Percentiles rank a stretch among this genome's conserved stretches.
These are phyloP conservation scores for Drosophila insularis DNA, from an alignment of 1,140 invertebrate species.

Conservation along the genomic window DNA sequence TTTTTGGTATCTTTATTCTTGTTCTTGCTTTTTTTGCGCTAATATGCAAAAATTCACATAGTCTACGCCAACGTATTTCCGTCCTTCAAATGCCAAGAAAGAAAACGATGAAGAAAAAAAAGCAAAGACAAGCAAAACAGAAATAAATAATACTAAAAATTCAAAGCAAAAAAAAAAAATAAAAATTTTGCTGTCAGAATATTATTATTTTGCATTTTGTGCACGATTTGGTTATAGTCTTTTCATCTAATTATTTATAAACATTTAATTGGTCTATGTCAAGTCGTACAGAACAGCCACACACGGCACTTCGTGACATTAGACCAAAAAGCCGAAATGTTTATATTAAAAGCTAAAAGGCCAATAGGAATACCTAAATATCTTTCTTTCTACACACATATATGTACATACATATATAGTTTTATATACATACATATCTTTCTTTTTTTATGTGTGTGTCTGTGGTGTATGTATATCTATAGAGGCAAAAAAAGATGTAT, in stretches of 20 bases:
- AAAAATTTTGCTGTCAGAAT: conserved; percentile 33
- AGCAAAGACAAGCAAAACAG: conserved; percentile 35
- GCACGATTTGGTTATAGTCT: conserved; percentile 52
- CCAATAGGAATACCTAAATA: conserved; percentile 51
- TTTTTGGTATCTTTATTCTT: conserved; percentile 33
- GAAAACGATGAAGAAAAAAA: conserved; percentile 19
- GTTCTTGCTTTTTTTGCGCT: conserved; percentile 58
- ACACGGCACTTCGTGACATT: conserved; percentile 41
- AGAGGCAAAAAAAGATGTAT: conserved; percentile 9
- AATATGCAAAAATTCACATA: conserved; percentile 70
- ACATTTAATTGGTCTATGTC: conserved; percentile 48
- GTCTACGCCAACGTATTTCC: conserved; percentile 66
- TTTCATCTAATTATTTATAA: conserved; percentile 48
- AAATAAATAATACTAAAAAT: conserved; percentile 30
- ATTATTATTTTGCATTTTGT: conserved; percentile 35
- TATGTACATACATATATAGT: conserved; percentile 15
- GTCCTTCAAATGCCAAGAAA: conserved; percentile 70
- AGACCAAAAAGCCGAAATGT: conserved; percentile 14
- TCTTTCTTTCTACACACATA: conserved; percentile 36
- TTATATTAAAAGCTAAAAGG: conserved; percentile 46
- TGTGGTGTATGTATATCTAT: conserved; percentile 19
- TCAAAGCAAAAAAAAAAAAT: conserved; percentile 33
- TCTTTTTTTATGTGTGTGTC: conserved; percentile 33
- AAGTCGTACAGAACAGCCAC: conserved; percentile 1
- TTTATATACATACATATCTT: conserved; percentile 36